Base-by-base conservation (phyloP, 2,797 vertebrate species). In the Pseudochirops cupreus region DNA sequence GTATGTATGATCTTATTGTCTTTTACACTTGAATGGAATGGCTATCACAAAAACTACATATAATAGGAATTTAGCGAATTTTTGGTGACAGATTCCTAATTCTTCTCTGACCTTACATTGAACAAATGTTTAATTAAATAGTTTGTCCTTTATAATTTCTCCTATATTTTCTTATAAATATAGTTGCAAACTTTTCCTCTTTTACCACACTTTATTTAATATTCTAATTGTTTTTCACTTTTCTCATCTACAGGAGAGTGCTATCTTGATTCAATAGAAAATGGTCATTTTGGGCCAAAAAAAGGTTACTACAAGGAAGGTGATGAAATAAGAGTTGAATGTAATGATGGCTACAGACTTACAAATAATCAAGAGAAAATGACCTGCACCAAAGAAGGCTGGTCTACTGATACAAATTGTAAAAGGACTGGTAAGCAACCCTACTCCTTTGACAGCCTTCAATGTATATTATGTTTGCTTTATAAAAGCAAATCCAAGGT, bases 371-470 rank as follows among this genome's bases (percentile, higher is more conserved):
- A 28, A 54, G 95, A 24, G 16, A 21, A 16, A 33, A 55, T 96
- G 89, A 97, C 33, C 0, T 99, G 98, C 46, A 98, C 98, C 0
- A 97, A 95, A 95, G 1, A 94, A 28, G 98, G 0, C 93, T 99
- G 98, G 98, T 82, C 1, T 3, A 97, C 98, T 95, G 3, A 1
- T 24, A 98, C 97, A 0, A 97, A 3, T 11, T 99, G 98, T 29
- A 4, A 57, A 33, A 95, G 0, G 59, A 52, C 92, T 58, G 96
- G 98, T 98, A 97, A 98, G 98, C 94, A 91, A 26, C 2, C 6
- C 67, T 82, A 24, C 6, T 39, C n/a, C n/a, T 24, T 82, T 39
- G 11, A 6, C 6, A 39, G n/a, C 14, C 18, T 24, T 82, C 18
- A 7, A 82, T 82, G 16, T 82, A 46, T 74, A 6, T 62, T 13